phyloP scores from a whole-genome alignment of 1,140 invertebrate genomes.

The Reticulitermes speratus region DNA sequence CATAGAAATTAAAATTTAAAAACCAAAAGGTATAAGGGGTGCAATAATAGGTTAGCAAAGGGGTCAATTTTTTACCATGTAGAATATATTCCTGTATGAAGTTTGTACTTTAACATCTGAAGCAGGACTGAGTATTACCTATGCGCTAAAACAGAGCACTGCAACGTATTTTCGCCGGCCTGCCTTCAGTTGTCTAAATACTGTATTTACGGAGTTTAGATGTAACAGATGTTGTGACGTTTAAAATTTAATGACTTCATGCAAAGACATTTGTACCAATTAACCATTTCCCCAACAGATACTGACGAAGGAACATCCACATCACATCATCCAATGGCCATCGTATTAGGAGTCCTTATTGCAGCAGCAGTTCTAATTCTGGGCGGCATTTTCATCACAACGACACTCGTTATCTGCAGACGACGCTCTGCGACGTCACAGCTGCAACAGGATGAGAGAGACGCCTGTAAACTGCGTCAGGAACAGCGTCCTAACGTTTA shows the following conservation, averaged over 20 bases:
- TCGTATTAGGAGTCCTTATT: not conserved
- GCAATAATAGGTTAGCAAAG: no score
- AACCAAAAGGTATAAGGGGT: no score
- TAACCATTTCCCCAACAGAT: not conserved
- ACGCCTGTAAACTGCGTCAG: not conserved
- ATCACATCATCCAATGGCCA: constrained; percentile 1
- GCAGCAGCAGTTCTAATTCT: not conserved
- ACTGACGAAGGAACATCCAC: not conserved
- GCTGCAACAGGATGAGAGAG: not conserved
- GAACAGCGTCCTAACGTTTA: constrained; percentile 5
- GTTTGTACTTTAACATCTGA: no score
- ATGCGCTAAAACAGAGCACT: no score
- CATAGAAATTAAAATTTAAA: no score
- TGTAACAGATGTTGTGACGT: not conserved
- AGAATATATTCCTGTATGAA: no score
- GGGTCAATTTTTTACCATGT: no score
- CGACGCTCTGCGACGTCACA: constrained; percentile 20
- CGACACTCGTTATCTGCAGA: constrained; percentile 13
- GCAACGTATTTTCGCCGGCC: no score
- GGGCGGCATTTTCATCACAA: not conserved
- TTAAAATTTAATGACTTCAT: not conserved
- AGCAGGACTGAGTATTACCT: no score
- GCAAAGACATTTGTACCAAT: not conserved
- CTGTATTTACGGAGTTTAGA: not conserved
- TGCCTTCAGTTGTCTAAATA: not conserved